A percentile compares a stretch with the other conserved stretches of the same genome.
These are phyloP conservation scores for Tautogolabrus adspersus DNA, from an alignment of 2,113 vertebrate species.

Conservation along the genomic window DNA sequence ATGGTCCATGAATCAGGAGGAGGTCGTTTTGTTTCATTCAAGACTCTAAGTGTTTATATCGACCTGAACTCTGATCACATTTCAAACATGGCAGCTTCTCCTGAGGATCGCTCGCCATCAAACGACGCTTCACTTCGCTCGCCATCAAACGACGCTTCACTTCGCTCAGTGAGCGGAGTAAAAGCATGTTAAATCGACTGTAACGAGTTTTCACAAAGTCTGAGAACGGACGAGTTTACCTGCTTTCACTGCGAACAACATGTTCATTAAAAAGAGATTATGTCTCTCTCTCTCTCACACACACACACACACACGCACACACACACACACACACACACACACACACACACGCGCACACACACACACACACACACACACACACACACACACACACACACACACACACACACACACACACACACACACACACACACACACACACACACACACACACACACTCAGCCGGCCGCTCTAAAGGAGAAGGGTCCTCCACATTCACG, in stretches of 20 bases:
- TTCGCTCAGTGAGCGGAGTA: conserved; percentile 11
- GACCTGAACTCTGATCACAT: background rate
- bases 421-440: conserved; percentile 28
- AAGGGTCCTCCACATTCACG: conserved; percentile 71
- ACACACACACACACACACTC: conserved; percentile 55
- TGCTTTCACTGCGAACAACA: conserved; percentile 58
- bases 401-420: background rate
- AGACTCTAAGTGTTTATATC: conserved; percentile 15
- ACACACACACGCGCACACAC: too few species aligned
- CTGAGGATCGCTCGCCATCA: too few species aligned
- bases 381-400: too few species aligned
- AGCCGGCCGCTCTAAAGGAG: conserved; percentile 47
- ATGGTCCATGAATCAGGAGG: background rate
- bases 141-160: too few species aligned
- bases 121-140: too few species aligned
- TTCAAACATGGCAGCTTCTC: conserved; percentile 2
- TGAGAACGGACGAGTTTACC: conserved; percentile 60
- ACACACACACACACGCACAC: conserved; percentile 58
- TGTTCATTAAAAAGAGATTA: conserved; percentile 87
- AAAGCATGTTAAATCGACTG: conserved; percentile 52
- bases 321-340: too few species aligned
- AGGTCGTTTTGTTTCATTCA: background rate
- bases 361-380: too few species aligned
- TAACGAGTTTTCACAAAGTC: conserved; percentile 47
- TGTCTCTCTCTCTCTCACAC: conserved; percentile 38